Evolutionary conservation across 2,888 invertebrate genomes (phyloP), one percentile per base, ranked within the genome.

Genomic region (Cantharis nigra): DNA sequence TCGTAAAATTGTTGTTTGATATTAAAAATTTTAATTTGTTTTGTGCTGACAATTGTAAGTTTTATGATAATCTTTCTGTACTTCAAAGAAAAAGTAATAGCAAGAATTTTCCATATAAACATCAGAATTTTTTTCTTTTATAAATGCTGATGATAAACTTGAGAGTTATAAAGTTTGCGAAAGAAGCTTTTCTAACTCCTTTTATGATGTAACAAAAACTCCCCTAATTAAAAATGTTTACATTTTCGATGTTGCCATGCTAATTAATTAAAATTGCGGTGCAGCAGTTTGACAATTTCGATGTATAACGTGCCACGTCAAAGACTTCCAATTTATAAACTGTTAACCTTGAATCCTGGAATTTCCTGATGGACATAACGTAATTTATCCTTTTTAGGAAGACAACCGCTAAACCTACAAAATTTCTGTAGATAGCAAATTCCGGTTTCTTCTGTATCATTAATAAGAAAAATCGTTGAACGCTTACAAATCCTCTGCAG

Each of bases 391-490:
- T 62, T 70, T 71, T 63, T 65, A 71, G 63, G 64, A 71, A 71
- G 75, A 75, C 75, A 75, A 72, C 71, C 75, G 49, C 67, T 65
- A 71, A 64, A 75, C 49, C 75, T 71, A 69, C 71, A 75, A 26
- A 26, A 65, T 64, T 71, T 75, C 67, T 71, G 70, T 14, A 65
- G 70, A 75, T 70, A 70, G 75, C 16, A 71, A 75, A 71, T 75
- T 69, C 71, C 71, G 18, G 63, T 67, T 73, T 70, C 70, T 30
- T 18, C 49, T 71, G 23, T 65, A 71, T 72, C 75, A 75, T 78
- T 78, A 78, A 75, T 72, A 72, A 75, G 74, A 75, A 72, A 75
- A 71, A 72, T 78, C 69, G 74, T 26, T 23, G 71, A 67, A 71
- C 33, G 71, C 33, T 71, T 62, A 70, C 64, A 70, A 72, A 74